Base-by-base conservation (phyloP, 2,888 invertebrate genomes). In the Luperina nickerlii region DNA sequence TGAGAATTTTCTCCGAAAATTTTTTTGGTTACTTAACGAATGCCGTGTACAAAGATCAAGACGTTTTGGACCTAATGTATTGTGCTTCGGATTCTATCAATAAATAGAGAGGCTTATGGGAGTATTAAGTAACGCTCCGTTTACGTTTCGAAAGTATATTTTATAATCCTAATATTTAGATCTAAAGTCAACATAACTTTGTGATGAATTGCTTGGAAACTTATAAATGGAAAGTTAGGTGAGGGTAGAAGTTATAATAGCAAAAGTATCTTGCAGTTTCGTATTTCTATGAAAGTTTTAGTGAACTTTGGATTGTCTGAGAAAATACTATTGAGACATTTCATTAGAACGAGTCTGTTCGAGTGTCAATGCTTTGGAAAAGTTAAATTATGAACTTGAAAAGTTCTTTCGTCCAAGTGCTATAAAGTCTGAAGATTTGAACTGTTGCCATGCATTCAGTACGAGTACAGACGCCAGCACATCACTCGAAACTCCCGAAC, bases 101-200 rank as follows among this genome's bases (percentile, higher is more conserved):
- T 76, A 75, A 57, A 75, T 75, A 75, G 32, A 75, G 32, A 60
- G 18, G 63, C 38, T 66, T 81, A 51, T 54, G 27, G 60, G 60
- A 51, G 74, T 51, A 62, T 79, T 73, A 54, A n/a, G 60, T n/a
- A 63, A 51, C n/a, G 20, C 27, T 69, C 24, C 66, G 51, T 69
- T 72, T 60, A 63, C n/a, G n/a, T 68, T 72, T 45, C 54, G 20
- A 66, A 11, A 15, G 1, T 48, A 69, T 48, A 32, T 32, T n/a
- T n/a, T 32, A 32, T 32, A 51, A 2, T 60, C 32, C n/a, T n/a
- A 42, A 7, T 69, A 60, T 80, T 73, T 32, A 3, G 32, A 15
- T 45, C n/a, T 60, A 62, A 60, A 79, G 60, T 54, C n/a, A n/a
- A 67, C 15, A 66, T n/a, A 78, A 73, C n/a, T 20, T 73, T 79